Conservation (phyloP, 2,888 invertebrate genomes). For the Tetranychus truncatus region DNA sequence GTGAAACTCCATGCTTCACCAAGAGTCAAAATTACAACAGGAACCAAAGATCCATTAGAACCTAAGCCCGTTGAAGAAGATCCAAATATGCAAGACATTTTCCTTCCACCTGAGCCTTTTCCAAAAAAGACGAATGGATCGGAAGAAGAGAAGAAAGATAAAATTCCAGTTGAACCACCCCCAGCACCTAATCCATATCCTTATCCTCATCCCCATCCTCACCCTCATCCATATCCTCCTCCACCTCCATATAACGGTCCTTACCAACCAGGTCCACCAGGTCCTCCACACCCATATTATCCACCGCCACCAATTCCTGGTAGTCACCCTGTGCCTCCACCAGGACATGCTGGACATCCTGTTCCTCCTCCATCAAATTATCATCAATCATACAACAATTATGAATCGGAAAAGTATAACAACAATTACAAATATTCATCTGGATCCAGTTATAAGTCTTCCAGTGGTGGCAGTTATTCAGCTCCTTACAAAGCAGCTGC, state of each 20-base stretch:
- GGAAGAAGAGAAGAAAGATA: neutral
- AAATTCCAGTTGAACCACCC: neutral
- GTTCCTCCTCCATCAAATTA: constrained; percentile 6
- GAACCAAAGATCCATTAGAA: constrained; percentile 22
- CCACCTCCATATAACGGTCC: neutral
- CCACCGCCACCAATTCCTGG: neutral
- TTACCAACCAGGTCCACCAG: constrained; percentile 3
- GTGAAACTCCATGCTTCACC: constrained; percentile 20
- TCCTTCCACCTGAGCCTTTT: constrained; percentile 22
- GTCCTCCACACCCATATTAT: constrained; percentile 9
- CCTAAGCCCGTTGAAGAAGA: constrained; percentile 17
- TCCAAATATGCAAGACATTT: constrained; percentile 20
- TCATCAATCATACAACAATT: neutral
- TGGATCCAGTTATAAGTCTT: neutral
- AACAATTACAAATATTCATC: neutral
- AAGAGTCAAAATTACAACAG: constrained; percentile 21
- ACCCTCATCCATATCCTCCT: constrained; percentile 8
- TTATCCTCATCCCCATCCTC: constrained; percentile 1
- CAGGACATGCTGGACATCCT: neutral
- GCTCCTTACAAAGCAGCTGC: neutral
- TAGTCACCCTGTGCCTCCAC: constrained; percentile 16
- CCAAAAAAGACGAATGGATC: constrained; percentile 8
- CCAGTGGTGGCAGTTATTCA: neutral
- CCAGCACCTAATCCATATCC: neutral
- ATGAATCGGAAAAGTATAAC: neutral